Evolutionary conservation across 2,888 invertebrate genomes (phyloP).

Genomic region (Pachydiplax longipennis): DNA sequence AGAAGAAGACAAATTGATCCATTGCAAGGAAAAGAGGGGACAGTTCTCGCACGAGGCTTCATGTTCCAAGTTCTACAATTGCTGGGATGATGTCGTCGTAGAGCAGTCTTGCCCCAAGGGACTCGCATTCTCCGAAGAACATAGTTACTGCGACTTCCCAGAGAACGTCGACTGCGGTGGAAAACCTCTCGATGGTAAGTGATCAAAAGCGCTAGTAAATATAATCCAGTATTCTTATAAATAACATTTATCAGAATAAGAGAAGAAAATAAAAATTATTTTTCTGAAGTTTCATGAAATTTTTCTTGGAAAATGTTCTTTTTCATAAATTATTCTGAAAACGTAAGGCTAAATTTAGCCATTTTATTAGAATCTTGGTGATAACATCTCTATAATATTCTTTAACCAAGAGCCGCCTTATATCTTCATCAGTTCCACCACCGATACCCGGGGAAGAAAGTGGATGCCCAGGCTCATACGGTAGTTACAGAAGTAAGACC

Average conservation of each 20-base stretch:
- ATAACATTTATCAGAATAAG: no score
- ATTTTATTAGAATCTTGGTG: no score
- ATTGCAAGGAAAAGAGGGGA: slow-evolving; percentile 60
- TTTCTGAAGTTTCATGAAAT: no score
- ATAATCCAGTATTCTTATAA: not conserved
- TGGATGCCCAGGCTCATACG: slow-evolving; percentile 61
- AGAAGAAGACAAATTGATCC: slow-evolving; percentile 37
- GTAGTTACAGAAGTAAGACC: slow-evolving; percentile 67
- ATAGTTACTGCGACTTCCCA: slow-evolving; percentile 70
- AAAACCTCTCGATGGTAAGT: slow-evolving; percentile 57
- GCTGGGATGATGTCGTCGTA: slow-evolving; percentile 73
- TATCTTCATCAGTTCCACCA: no score
- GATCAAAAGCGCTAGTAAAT: slow-evolving; percentile 54
- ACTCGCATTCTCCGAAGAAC: slow-evolving; percentile 67
- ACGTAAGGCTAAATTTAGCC: not conserved
- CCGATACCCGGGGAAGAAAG: not conserved
- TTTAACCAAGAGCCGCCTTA: no score
- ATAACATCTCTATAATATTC: no score
- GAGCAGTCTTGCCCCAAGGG: slow-evolving; percentile 72
- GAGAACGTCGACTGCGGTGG: slow-evolving; percentile 70
- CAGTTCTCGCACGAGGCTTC: slow-evolving; percentile 68
- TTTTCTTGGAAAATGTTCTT: not conserved
- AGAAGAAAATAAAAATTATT: no score
- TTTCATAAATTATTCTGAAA: not conserved
- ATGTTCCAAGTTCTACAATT: slow-evolving; percentile 72